Percentiles rank a stretch among this genome's conserved stretches.
Conservation (phyloP, 2,888 invertebrate genomes). For the Synergus laeviventris region DNA sequence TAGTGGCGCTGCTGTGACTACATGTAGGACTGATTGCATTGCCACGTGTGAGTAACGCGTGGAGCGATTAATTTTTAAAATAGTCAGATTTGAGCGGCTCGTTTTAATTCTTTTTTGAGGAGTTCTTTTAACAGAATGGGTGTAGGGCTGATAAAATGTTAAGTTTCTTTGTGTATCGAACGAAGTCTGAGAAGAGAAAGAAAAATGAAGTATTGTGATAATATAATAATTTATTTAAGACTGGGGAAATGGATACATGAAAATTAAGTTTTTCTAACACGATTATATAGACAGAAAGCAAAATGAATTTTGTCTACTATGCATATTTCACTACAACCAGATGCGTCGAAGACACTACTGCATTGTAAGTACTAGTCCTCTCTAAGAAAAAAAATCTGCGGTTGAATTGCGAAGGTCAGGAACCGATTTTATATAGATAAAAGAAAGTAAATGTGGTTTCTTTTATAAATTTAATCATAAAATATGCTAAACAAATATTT, state of each 20-base stretch:
- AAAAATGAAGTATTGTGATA: conserved; percentile 3
- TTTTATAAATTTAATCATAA: not conserved
- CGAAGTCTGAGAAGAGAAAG: not conserved
- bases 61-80: not conserved
- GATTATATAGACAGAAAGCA: not conserved
- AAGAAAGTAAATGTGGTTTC: not conserved
- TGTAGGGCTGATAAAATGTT: not conserved
- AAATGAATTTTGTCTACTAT: not conserved
- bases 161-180: not conserved
- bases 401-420: not conserved
- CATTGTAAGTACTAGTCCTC: not conserved
- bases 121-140: not conserved
- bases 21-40: too few relatives aligned
- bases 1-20: too few relatives aligned
- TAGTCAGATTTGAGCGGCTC: conserved; percentile 1
- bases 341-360: not conserved
- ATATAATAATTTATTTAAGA: conserved; percentile 11
- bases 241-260: conserved; percentile 4
- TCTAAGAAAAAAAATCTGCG: not conserved
- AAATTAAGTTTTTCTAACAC: not conserved
- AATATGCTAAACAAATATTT: too few relatives aligned
- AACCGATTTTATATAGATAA: not conserved
- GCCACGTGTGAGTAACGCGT: not conserved
- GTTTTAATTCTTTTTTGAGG: not conserved
- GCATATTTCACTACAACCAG: not conserved